Conservation (phyloP, 2,797 vertebrate genomes). For the Cygnus olor region DNA sequence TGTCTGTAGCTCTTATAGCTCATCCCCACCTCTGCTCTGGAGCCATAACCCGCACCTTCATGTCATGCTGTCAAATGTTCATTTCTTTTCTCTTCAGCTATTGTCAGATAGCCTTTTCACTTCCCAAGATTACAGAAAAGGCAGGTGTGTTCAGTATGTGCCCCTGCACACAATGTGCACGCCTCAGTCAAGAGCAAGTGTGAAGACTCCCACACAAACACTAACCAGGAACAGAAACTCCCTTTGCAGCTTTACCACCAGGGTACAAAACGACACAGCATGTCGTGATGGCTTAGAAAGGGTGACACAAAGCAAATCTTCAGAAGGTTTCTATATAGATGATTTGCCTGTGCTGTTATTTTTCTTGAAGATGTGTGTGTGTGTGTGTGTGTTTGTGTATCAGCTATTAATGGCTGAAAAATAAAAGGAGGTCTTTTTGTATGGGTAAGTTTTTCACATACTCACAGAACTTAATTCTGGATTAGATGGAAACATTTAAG, state of each 20-base stretch:
- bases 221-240: neutral
- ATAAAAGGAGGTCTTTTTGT: neutral
- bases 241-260: neutral
- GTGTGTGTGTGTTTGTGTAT: neutral
- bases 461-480: neutral
- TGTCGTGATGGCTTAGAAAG: neutral
- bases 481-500: neutral
- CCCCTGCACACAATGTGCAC: accelerated
- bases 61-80: accelerated
- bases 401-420: neutral
- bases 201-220: neutral
- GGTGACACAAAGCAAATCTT: neutral
- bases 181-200: accelerated
- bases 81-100: neutral
- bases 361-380: neutral
- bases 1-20: neutral
- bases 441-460: neutral
- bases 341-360: neutral
- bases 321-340: neutral
- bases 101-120: no score
- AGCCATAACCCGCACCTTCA: neutral
- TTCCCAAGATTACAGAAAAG: neutral
- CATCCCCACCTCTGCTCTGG: neutral
- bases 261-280: accelerated
- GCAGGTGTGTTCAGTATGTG: neutral